Evolutionary conservation across 2,113 vertebrate species (phyloP), one percentile per base, ranked within the genome.

Genomic region (Polypterus bichir): DNA sequence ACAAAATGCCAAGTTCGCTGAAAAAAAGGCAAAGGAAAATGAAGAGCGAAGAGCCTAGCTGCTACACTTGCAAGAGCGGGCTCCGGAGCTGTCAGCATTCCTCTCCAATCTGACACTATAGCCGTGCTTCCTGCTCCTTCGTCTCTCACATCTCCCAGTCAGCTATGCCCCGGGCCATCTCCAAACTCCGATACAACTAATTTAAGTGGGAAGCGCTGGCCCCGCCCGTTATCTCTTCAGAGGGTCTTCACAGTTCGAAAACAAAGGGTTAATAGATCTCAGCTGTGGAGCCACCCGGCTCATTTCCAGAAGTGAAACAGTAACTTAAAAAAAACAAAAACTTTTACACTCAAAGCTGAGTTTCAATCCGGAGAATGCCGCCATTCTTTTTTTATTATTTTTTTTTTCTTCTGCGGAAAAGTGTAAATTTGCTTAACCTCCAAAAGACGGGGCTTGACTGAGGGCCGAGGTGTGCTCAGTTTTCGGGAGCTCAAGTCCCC

Each of bases 401-500:
- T 27, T 27, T 27, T 27, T 27, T 27, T 27, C 27, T 27, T 27
- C 27, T 27, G 27, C 27, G 27, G 27, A 27, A 27, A 27, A 27
- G 27, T 27, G 27, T 27, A 27, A 27, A 27, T 27, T 27, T 27
- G 27, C 27, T 27, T 27, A 27, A 27, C 27, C 27, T 27, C 27
- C 27, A 27, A 27, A 27, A 27, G 27, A 27, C 27, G 27, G 27
- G 27, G 27, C 27, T 27, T 27, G 27, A 27, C 27, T 27, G 27
- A 27, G 27, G 27, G 27, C 27, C 27, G 27, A 27, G 27, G 27
- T 27, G 27, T 27, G 27, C 27, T 2, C 27, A 27, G 27, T 27
- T 27, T 27, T 27, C 27, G 27, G 27, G 27, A 27, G 27, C 73
- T 68, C 72, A 64, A 72, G 62, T 73, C 76, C 74, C 75, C 27